Base-by-base conservation (phyloP, 2,888 invertebrate genomes). In the Acrobasis repandana region DNA sequence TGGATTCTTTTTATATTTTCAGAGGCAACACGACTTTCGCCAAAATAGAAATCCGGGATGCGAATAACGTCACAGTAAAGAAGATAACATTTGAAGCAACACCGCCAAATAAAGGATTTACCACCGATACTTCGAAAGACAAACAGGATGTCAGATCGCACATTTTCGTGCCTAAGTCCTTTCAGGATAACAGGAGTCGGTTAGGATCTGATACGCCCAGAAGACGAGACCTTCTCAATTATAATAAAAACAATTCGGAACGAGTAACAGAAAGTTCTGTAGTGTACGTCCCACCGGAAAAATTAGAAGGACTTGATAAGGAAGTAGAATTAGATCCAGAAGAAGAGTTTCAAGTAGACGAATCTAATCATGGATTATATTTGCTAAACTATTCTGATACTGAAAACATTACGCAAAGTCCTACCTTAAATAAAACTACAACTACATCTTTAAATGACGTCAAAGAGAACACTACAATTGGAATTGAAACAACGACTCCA, bases 271-370 rank as follows among this genome's bases (percentile, higher is more conserved):
- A 86, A 71, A 79, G 79, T 74, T 80, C 80, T 58, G 79, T 90
- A 67, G 71, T 92, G 60, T 92, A 90, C 63, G 81, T 92, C 58
- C 91, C 92, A 78, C 91, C 92, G 46, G 92, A 91, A 68, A 90
- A 88, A 64, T 75, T 87, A 65, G 90, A 92, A 75, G 90, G 86
- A 46, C 75, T 85, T 20, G 90, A 92, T 63, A 90, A 90, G 74
- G 92, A 90, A 75, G 73, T 86, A 33, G 87, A 91, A 62, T 74
- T 92, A 68, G 93, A 93, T 66, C 92, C 92, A 0, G 93, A 93
- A 68, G 93, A 93, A 82, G 92, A 90, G 63, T 92, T 93, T 61
- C 93, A 93, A 81, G 93, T 93, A 1, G 93, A 93, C 65, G 93
- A 93, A 76, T 92, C 93, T 0, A 93, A 92, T 70, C 93, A 93